Base-by-base conservation (phyloP, 2,797 vertebrate genomes). In the Numenius phaeopus region DNA sequence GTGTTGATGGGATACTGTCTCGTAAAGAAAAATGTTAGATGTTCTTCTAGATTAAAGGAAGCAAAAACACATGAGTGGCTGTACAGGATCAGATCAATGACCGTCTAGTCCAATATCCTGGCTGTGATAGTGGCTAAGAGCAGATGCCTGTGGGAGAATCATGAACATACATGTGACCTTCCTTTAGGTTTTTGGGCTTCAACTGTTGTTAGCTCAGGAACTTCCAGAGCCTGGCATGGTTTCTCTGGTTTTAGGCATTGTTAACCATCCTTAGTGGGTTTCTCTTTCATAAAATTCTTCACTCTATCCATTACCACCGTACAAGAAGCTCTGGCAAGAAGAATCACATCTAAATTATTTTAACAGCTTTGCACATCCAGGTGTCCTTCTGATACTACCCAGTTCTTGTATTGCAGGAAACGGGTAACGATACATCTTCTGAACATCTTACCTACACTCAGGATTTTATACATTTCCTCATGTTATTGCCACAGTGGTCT, bases 1-100 rank as follows among this genome's bases (percentile, higher is more conserved):
- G 57, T 82, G 80, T 82, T 88, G 93, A 81, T 79, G 65, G 19
- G 71, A 32, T 81, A 55, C 50, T 69, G 30, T 39, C 54, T 90
- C 4, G 5, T 80, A 61, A 88, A 61, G 78, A 83, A 90, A 85
- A 87, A 83, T 24, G 8, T 7, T 80, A 83, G 55, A 57, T 96
- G 76, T 47, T 91, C 64, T 91, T 75, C 58, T 64, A 90, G 77
- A 93, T 82, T 79, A 86, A 94, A 90, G 77, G 80, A 81, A 80
- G 40, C 70, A 90, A 70, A 93, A 40, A 1, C 46, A 85, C 83
- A 52, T 0, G 6, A 89, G 81, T 72, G 65, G 32, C 86, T 96
- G 73, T 66, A 14, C 69, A 94, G 86, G 83, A 84, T 96, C 90
- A 89, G 87, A 50, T 64, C 91, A 90, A 46, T 79, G 82, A 37